Evolutionary conservation across 2,113 vertebrate genomes (phyloP).

Genomic region (Candoia aspera): DNA sequence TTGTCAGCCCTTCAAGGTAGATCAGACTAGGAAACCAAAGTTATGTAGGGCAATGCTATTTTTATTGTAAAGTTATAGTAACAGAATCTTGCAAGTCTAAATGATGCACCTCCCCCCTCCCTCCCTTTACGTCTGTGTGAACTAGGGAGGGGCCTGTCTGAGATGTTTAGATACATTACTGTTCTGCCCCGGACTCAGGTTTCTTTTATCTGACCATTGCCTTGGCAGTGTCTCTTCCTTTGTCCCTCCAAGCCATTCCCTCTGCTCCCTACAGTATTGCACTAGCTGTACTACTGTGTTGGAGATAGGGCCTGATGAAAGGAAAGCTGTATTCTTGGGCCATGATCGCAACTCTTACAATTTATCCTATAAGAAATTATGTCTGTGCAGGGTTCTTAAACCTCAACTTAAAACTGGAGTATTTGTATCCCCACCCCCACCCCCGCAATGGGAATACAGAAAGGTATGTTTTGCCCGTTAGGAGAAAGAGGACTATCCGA

Average conservation of each 20-base stretch:
- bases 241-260: neutral
- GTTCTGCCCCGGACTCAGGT: neutral
- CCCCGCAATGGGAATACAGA: neutral
- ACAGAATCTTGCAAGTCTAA: too few species aligned
- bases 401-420: neutral
- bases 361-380: neutral
- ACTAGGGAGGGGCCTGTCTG: too few species aligned
- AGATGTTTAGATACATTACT: too few species aligned
- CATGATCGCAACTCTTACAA: neutral
- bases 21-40: too few species aligned
- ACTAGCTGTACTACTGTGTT: neutral
- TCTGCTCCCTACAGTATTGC: neutral
- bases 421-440: neutral
- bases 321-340: constrained; percentile 7
- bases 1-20: too few species aligned
- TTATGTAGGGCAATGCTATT: too few species aligned
- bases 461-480: neutral
- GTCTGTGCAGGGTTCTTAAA: neutral
- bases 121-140: too few species aligned
- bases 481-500: neutral
- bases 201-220: neutral
- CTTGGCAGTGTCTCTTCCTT: neutral
- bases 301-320: neutral
- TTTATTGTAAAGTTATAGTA: too few species aligned
- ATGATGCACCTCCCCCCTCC: too few species aligned